Conservation (phyloP, 2,797 vertebrate genomes). For the Melanotaenia pygmaea region DNA sequence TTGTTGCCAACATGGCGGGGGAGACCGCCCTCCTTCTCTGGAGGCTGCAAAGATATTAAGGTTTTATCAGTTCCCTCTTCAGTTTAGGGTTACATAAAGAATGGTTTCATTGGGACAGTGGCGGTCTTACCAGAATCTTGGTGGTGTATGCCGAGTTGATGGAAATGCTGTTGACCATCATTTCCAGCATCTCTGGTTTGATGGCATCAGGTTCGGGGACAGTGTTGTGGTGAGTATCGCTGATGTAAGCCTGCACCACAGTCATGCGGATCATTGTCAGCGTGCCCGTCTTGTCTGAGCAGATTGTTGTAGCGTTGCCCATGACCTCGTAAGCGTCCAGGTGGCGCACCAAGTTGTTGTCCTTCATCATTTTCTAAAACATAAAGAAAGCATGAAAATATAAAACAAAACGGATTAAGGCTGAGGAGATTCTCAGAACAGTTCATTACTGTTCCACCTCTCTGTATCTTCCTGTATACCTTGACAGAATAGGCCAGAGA, state of each 20-base stretch:
- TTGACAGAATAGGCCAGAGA: conserved; percentile 97
- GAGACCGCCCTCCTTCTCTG: conserved; percentile 95
- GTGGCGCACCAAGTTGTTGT: conserved; percentile 97
- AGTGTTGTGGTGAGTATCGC: conserved; percentile 86
- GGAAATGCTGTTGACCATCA: conserved; percentile 91
- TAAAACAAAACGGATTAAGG: not conserved
- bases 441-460: not conserved
- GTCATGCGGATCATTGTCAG: conserved; percentile 99
- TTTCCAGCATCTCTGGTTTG: conserved; percentile 84
- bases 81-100: not conserved
- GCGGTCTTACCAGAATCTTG: conserved; percentile 91
- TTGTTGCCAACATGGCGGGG: conserved; percentile 98
- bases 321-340: conserved; percentile 98
- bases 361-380: conserved; percentile 99
- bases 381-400: not conserved
- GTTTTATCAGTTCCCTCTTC: not conserved
- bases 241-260: conserved; percentile 92
- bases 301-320: conserved; percentile 98
- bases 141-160: conserved; percentile 97
- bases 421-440: not conserved
- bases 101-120: not conserved
- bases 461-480: conserved; percentile 74
- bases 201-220: conserved; percentile 89
- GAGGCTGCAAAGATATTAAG: conserved; percentile 80
- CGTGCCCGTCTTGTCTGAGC: conserved; percentile 97